Base-by-base conservation (phyloP, 1,140 invertebrate genomes). In the Akabosia matsudoensis region DNA sequence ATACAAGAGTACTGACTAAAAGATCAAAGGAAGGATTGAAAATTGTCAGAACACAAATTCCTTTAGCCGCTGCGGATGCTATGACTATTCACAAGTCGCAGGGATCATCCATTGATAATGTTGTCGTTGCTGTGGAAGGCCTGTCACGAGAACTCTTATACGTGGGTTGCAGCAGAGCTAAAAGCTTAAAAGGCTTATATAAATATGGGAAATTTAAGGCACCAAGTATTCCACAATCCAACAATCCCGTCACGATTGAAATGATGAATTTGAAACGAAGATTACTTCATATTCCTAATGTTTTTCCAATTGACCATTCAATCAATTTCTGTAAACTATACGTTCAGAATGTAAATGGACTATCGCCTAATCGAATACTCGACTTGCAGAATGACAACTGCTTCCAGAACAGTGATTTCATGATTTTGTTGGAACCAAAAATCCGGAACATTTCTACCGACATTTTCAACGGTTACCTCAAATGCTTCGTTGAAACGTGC, bases 61-160 rank as follows among this genome's bases (percentile, higher is more conserved):
- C 79, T 31, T 16, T 79, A n/a, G 16, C 72, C 0, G 33, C 74
- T 30, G 76, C 76, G 4, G 33, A 79, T 28, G 76, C 64, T 0
- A 77, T 76, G 3, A 79, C 79, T 0, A 72, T 77, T 3, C 33
- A 34, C 26, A 79, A 77, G 22, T 72, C 75, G 1, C 78, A 79
- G 56, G 76, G 78, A 0, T 30, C 33, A 0, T 70, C 75, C 4
- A 70, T 70, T n/a, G 7, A 30, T 16, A 0, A 7, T 14, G 64
- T 75, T 3, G 75, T 75, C 16, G 31, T 76, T 0, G 7, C 67
- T 2, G 4, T 70, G 10, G 2, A 13, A 7, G 33, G 67, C 7
- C 14, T 70, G 7, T 4, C 13, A 26, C 7, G 67, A 70, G 7
- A 10, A 26, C 7, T 18, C 7, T 34, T 70, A 70, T 1, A 77